Evolutionary conservation across 2,888 invertebrate species (phyloP).

Genomic region (Diaperis boleti): DNA sequence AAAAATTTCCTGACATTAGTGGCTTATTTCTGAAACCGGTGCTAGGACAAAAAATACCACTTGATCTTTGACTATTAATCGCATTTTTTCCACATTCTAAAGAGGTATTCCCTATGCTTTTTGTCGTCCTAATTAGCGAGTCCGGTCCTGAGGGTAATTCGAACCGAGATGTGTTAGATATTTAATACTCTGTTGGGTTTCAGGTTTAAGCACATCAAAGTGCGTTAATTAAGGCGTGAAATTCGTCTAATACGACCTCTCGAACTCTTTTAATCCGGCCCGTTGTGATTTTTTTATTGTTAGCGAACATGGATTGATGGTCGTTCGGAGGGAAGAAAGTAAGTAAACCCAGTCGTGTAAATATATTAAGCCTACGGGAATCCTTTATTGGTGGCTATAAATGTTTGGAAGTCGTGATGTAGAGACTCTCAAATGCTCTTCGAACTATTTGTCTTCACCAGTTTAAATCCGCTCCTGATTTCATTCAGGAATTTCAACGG

Average conservation of each 20-base stretch:
- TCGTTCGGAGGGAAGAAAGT: conserved; percentile 25
- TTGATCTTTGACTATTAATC: no score
- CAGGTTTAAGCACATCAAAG: conserved; percentile 16
- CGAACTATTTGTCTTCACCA: conserved; percentile 41
- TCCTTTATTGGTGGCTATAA: conserved; percentile 39
- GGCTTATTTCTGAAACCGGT: no score
- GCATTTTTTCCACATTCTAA: no score
- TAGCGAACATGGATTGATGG: conserved; percentile 18
- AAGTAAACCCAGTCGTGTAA: conserved; percentile 26
- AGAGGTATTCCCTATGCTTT: no score
- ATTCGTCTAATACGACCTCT: conserved; percentile 3
- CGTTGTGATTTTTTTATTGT: conserved; percentile 17
- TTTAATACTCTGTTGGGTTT: conserved; percentile 12
- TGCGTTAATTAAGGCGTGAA: conserved; percentile 24
- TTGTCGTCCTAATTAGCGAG: conserved; percentile 1
- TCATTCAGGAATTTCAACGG: conserved; percentile 37
- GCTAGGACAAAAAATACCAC: no score
- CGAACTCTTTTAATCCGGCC: conserved; percentile 7
- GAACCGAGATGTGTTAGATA: conserved; percentile 4
- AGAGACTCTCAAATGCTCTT: conserved; percentile 39
- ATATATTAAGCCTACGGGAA: conserved; percentile 39
- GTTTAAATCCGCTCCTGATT: conserved; percentile 45
- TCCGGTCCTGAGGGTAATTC: neutral
- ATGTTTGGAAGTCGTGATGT: conserved; percentile 41
- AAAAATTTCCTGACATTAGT: no score